These are phyloP conservation scores for Huso huso DNA, from an alignment of 2,797 vertebrate genomes.

Conservation along the genomic window DNA sequence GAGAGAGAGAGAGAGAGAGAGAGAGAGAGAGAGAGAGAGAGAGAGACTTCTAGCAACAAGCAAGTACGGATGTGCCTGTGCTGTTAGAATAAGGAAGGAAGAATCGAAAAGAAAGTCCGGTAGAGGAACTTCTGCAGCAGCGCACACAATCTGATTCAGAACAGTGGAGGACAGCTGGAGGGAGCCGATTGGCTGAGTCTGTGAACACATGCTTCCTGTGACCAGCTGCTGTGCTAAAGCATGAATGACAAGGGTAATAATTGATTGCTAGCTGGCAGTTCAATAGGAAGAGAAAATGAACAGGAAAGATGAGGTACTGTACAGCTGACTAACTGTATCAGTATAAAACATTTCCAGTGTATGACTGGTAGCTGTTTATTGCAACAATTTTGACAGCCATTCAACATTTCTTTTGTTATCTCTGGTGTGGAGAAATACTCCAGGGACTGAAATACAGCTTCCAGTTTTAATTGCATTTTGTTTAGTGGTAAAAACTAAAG, in stretches of 20 bases:
- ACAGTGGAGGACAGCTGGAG: slow-evolving; percentile 70
- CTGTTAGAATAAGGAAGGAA: slow-evolving; percentile 55
- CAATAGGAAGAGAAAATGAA: slow-evolving; percentile 68
- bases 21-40: slow-evolving; percentile 25
- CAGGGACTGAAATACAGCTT: too few relatives aligned
- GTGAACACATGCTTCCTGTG: slow-evolving; percentile 73
- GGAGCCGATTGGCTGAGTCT: slow-evolving; percentile 68
- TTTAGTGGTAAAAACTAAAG: too few relatives aligned
- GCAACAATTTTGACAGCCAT: slow-evolving; percentile 5
- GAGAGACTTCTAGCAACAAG: slow-evolving; percentile 22
- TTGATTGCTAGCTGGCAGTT: slow-evolving; percentile 76
- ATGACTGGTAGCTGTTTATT: background rate
- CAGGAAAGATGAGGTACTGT: slow-evolving; percentile 47
- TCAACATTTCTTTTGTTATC: slow-evolving; percentile 8
- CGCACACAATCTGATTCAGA: slow-evolving; percentile 60
- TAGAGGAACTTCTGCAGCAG: slow-evolving; percentile 61
- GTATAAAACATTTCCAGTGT: background rate
- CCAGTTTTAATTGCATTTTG: too few relatives aligned
- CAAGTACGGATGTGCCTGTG: slow-evolving; percentile 48
- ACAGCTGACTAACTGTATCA: slow-evolving; percentile 46
- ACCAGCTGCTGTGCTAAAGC: slow-evolving; percentile 79
- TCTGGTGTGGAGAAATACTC: too few relatives aligned
- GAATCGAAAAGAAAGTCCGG: slow-evolving; percentile 50
- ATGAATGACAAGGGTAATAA: slow-evolving; percentile 80
- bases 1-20: slow-evolving; percentile 33